A percentile compares a stretch with the other conserved stretches of the same genome.
Conservation (phyloP, 2,113 vertebrate species). For the Trichomycterus rosablanca region DNA sequence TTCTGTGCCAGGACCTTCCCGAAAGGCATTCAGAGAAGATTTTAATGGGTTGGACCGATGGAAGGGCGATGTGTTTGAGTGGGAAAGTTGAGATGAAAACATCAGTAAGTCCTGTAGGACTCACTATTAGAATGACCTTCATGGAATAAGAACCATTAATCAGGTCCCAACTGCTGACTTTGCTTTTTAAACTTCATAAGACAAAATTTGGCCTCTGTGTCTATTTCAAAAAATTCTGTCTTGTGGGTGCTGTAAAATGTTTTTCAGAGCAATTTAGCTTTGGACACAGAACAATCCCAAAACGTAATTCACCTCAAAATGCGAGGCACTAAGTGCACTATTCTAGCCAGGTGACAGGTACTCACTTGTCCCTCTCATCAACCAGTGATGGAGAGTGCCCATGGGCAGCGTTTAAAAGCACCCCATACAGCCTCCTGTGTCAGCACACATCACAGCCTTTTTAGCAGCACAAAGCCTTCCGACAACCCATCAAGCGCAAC, state of each 20-base stretch:
- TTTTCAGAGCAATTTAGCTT: neutral
- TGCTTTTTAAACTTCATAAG: conserved; percentile 8
- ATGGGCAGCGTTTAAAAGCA: conserved; percentile 67
- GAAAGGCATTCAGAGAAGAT: conserved; percentile 47
- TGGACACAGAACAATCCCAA: conserved; percentile 18
- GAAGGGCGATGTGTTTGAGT: conserved; percentile 45
- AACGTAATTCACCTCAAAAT: neutral
- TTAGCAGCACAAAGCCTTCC: conserved; percentile 65
- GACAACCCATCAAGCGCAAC: conserved; percentile 66
- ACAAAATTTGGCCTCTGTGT: neutral
- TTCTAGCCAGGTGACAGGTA: conserved; percentile 59
- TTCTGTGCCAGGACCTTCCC: conserved; percentile 65
- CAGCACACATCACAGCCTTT: conserved; percentile 65
- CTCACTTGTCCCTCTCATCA: conserved; percentile 60
- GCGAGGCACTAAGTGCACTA: conserved; percentile 54
- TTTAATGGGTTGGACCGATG: conserved; percentile 37
- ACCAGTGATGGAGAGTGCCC: conserved; percentile 62
- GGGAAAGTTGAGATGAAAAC: conserved; percentile 31
- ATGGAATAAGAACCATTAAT: neutral
- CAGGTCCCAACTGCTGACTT: conserved; percentile 20
- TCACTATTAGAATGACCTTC: conserved; percentile 35
- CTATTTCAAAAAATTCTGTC: neutral
- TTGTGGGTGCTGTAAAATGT: neutral
- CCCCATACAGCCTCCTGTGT: conserved; percentile 59
- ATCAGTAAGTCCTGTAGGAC: conserved; percentile 18